phyloP scores from a whole-genome alignment of 2,797 vertebrate species.

The Phrynocephalus vlangalii region DNA sequence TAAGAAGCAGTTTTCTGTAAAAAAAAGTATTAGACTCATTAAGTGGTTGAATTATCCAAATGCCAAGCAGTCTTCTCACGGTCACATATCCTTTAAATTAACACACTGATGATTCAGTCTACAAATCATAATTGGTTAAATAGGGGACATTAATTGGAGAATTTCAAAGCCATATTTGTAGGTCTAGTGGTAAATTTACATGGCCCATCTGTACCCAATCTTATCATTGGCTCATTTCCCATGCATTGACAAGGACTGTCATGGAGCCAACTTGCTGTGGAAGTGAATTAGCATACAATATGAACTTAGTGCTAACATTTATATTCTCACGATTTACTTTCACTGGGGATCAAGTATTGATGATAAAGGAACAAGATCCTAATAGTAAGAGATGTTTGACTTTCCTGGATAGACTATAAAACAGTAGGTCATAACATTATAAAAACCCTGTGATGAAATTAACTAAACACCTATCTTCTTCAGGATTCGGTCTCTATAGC shows the following conservation, averaged over 20 bases:
- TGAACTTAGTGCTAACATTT: background rate
- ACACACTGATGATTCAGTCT: slow-evolving; percentile 1
- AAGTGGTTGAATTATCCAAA: slow-evolving; percentile 52
- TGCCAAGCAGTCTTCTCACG: slow-evolving; percentile 20
- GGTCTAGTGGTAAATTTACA: background rate
- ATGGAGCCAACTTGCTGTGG: background rate
- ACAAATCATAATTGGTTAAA: slow-evolving; percentile 32
- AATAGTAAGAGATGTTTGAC: background rate
- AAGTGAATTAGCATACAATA: background rate
- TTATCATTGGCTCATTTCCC: background rate
- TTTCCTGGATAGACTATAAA: background rate
- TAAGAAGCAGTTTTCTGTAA: slow-evolving; percentile 48
- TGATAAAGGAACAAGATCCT: background rate
- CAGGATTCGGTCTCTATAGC: background rate
- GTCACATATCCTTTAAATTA: slow-evolving; percentile 39
- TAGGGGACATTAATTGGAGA: background rate
- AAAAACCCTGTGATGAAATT: background rate
- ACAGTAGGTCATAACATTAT: background rate
- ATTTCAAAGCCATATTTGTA: slow-evolving; percentile 13
- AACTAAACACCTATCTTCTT: background rate
- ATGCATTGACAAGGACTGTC: slow-evolving; percentile 13
- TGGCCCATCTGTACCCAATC: background rate
- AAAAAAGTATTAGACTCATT: slow-evolving; percentile 49
- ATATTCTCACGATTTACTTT: background rate
- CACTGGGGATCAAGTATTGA: background rate